Percentiles rank a stretch among this genome's conserved stretches.
These are phyloP conservation scores for Dipodomys stephensi DNA, from an alignment of 2,113 vertebrate species.

Conservation along the genomic window DNA sequence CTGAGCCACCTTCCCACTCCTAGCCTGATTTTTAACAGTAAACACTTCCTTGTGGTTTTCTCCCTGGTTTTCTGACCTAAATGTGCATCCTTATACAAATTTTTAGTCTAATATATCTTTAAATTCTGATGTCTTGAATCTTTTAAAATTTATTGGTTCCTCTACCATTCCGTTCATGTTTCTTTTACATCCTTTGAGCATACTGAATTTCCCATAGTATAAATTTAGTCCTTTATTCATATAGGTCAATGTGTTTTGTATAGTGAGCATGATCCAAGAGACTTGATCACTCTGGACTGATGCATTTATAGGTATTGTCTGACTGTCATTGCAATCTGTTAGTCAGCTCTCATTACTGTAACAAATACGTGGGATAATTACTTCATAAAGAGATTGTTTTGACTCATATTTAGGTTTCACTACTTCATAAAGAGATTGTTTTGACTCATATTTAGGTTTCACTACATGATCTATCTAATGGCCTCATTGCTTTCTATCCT, in stretches of 20 bases:
- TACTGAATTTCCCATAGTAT: not conserved
- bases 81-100: not conserved
- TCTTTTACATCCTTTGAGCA: not conserved
- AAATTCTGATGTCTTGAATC: not conserved
- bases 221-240: not conserved
- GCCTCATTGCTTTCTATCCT: not conserved
- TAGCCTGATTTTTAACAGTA: not conserved
- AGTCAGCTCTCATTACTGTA: not conserved
- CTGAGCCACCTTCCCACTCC: no score
- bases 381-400: not conserved
- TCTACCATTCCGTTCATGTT: constrained; percentile 9
- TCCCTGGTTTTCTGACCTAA: constrained; percentile 6
- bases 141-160: not conserved
- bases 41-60: not conserved
- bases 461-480: not conserved
- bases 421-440: not conserved
- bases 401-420: not conserved
- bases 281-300: not conserved
- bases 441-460: not conserved
- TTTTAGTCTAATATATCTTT: not conserved
- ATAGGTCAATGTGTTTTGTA: not conserved
- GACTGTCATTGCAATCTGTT: not conserved
- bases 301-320: not conserved
- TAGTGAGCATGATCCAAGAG: not conserved
- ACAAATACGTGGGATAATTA: not conserved